Evolutionary conservation across 2,113 vertebrate genomes (phyloP), one percentile per base, ranked within the genome.

Genomic region (Laticauda colubrina): DNA sequence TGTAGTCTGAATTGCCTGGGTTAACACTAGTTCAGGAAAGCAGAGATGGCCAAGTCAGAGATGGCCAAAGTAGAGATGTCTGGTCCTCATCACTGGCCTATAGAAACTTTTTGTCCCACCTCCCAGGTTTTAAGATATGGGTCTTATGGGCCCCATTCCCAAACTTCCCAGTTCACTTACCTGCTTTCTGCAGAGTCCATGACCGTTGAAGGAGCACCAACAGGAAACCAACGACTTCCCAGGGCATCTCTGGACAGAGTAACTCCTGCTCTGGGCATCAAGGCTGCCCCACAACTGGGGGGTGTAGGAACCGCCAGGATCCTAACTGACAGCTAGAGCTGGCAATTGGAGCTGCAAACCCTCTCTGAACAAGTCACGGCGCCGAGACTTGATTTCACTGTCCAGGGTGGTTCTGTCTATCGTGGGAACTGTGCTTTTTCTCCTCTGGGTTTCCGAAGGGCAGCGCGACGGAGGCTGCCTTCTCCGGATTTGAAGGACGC

Each of bases 171-270:
- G 9, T 26, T 29, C 88, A 59, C 88, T 93, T 89, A 93, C 92
- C 92, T 93, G 92, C 89, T 85, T 56, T 90, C 39, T 93, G 92
- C 48, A 90, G 89, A 87, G 92, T 85, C 69, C 89, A 48, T 0
- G 92, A 86, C 81, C 56, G 56, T n/a, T 48, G 92, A 54, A 93
- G 48, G 45, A 93, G 75, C 45, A 93, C 45, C 88, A 93, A n/a
- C n/a, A 93, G 81, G 56, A 93, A 85, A 34, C 92, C 89, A 21
- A 90, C 29, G 4, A 87, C 81, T 85, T 61, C 89, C 88, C 89
- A 93, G 81, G 81, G 89, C 92, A 93, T 93, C 89, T 93, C 92
- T 93, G 92, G 92, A 90, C n/a, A 34, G 69, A 18, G 92, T 93
- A 75, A 53, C 88, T 75, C 75, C 23, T 90, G 69, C 21, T 81